Evolutionary conservation across 1,140 invertebrate species (phyloP), one percentile per base, ranked within the genome.

Genomic region (Vanessa atalanta): DNA sequence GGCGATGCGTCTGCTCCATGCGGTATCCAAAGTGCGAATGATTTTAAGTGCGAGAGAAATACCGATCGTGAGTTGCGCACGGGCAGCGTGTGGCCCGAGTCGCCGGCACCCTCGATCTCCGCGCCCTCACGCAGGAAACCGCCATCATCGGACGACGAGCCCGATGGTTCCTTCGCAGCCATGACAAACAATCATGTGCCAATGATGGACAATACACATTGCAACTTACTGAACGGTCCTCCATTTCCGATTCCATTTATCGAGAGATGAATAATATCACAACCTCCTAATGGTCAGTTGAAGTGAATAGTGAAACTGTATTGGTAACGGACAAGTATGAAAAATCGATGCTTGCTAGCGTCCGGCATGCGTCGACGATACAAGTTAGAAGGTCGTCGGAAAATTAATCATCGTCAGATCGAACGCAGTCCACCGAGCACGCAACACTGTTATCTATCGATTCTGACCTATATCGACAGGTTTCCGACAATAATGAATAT

Each of bases 1-100:
- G 47, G 64, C 75, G 73, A 69, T 50, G 53, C 31, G 48, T 78
- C 65, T 68, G 79, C 74, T 66, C 76, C 79, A 75, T 75, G 73
- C 79, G 72, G 64, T 72, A 71, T 77, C 63, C 71, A 79, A 70
- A 51, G 80, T 82, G 78, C 75, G 65, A 63, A 77, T 75, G 68
- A 73, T 79, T 64, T 72, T 67, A 53, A 72, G 63, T 79, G 72
- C 74, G 43, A 72, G 55, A 47, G 64, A 67, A 83, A 83, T 92
- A 92, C 90, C 90, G 89, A 90, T 88, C 88, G 83, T 71, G 90
- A 91, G 88, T 87, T 89, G 88, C 90, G 90, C 85, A 91, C 89
- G 85, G 89, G 90, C 87, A 92, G 85, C 81, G 90, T 92, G 89
- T 90, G 89, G 20, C 89, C 90, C 65, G 89, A 85, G 79, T 91